A percentile compares a stretch with the other conserved stretches of the same genome.
Evolutionary conservation across 2,113 vertebrate species (phyloP).

Genomic region (Corythornis vintsioides): DNA sequence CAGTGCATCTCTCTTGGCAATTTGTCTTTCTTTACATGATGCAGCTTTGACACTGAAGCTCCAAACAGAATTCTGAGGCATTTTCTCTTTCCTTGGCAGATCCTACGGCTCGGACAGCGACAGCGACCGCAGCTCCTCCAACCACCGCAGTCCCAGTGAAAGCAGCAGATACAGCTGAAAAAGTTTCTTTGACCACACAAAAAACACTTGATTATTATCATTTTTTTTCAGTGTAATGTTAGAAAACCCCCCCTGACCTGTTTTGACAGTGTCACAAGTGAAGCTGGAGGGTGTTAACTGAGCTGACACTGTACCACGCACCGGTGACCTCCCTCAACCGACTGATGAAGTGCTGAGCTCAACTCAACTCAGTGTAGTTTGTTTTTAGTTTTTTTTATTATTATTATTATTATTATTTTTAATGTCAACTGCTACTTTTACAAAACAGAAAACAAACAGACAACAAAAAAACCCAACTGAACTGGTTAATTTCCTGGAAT

Average conservation of each 20-base stretch:
- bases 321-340: neutral
- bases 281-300: slow-evolving; percentile 3
- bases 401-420: neutral
- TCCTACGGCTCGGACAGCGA: slow-evolving; percentile 89
- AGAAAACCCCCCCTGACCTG: neutral
- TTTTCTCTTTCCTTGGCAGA: slow-evolving; percentile 56
- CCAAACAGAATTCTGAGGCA: neutral
- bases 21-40: fast-evolving
- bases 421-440: slow-evolving; percentile 48
- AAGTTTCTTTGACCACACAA: neutral
- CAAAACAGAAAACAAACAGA: neutral
- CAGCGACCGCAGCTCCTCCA: slow-evolving; percentile 88
- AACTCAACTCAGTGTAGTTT: neutral
- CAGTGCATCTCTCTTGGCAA: too few relatives aligned
- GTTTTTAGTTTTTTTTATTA: neutral
- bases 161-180: slow-evolving; percentile 92
- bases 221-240: slow-evolving; percentile 41
- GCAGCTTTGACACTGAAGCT: neutral
- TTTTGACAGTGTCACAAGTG: slow-evolving; percentile 9
- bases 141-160: slow-evolving; percentile 86
- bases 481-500: slow-evolving; percentile 52
- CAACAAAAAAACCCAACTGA: neutral
- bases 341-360: neutral
- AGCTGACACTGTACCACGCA: neutral
- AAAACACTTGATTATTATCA: neutral